Base-by-base conservation (phyloP, 2,888 invertebrate genomes). In the Oscheius sp. region DNA sequence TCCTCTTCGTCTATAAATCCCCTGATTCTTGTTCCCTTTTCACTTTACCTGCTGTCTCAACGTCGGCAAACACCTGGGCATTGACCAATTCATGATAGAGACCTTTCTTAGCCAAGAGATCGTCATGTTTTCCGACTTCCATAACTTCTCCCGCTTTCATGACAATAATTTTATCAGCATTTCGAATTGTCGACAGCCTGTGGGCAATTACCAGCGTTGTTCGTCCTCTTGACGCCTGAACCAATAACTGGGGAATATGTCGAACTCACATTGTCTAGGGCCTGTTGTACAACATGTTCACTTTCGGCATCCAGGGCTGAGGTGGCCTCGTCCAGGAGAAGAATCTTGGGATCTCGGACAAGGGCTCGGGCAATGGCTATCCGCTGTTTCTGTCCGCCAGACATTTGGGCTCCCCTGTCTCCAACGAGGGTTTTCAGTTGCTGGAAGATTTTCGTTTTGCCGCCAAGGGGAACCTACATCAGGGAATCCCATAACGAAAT, bases 21-120 rank as follows among this genome's bases (percentile, higher is more conserved):
- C 9, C 35, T 35, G 35, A 35, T 35, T 9, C 35, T 35, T n/a
- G 5, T 35, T 9, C 35, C 3, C 35, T 35, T 13, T 29, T 23
- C 21, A 12, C 13, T 12, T 43, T 29, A 41, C n/a, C 13, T 43
- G 16, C 18, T 18, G 72, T 77, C 16, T 81, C 83, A 0, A 80
- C 76, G 72, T 85, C 83, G 13, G 81, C 82, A 45, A 86, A 85
- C 1, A 83, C 81, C 70, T 86, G 86, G 13, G 83, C 81, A 25
- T 81, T 82, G n/a, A 86, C 84, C 13, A 92, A 89, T 58, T 91
- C 90, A 79, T 92, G 92, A 86, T 94, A 94, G 1, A 93, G 90
- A 53, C 93, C 93, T 69, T 88, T 78, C 25, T 63, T 21, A 9
- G 90, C 89, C 69, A 93, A 89, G 0, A 94, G 91, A 81, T 93